Conservation (phyloP, 2,797 vertebrate species). For the Rhincodon typus region DNA sequence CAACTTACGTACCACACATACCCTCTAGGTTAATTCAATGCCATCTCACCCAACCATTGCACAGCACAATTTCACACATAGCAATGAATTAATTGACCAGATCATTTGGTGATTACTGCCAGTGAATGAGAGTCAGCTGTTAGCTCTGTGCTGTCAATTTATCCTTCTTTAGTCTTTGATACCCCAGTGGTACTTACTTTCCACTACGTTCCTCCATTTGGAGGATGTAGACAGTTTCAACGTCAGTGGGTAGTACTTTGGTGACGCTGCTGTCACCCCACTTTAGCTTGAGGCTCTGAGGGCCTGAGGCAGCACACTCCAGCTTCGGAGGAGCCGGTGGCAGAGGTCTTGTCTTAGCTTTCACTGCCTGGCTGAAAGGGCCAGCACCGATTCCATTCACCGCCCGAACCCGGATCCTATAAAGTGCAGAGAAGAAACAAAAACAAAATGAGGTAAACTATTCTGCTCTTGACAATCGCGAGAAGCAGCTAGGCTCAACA, state of each 20-base stretch:
- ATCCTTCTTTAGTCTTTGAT: not conserved
- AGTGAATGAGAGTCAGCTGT: not conserved
- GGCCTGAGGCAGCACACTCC: constrained; percentile 85
- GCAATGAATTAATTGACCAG: not conserved
- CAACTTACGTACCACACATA: no score
- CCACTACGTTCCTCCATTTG: constrained; percentile 92
- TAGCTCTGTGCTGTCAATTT: not conserved
- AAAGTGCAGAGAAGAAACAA: not conserved
- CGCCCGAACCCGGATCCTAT: constrained; percentile 84
- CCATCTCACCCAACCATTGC: not conserved
- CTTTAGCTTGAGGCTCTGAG: constrained; percentile 94
- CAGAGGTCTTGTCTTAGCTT: constrained; percentile 77
- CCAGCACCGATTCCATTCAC: constrained; percentile 85
- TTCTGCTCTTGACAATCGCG: not conserved
- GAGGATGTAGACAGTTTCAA: constrained; percentile 75
- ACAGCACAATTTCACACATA: not conserved
- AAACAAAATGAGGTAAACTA: not conserved
- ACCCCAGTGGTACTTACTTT: constrained; percentile 61
- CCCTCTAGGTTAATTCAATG: no score
- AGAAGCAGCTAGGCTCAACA: not conserved
- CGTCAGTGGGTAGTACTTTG: constrained; percentile 60
- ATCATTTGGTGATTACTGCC: not conserved
- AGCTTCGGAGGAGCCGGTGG: constrained; percentile 85
- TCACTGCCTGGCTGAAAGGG: constrained; percentile 73
- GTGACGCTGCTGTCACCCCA: constrained; percentile 81